phyloP scores from a whole-genome alignment of 2,113 vertebrate genomes.

The Tauraco erythrolophus region DNA sequence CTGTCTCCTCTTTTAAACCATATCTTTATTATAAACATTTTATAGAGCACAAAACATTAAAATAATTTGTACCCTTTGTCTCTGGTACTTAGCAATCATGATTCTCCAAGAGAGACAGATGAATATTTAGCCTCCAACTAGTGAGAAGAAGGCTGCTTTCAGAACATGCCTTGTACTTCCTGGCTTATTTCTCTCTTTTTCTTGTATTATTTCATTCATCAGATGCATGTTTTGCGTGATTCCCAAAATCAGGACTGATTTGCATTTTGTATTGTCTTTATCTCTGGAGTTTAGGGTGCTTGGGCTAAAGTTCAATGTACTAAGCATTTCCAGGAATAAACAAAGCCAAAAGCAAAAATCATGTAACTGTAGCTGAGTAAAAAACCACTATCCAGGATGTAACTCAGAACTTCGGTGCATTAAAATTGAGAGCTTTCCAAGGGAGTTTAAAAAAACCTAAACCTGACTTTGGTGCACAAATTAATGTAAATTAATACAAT shows the following conservation, averaged over 20 bases:
- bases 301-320: background rate
- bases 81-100: background rate
- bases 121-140: background rate
- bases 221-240: background rate
- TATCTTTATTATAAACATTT: background rate
- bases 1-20: background rate
- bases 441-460: background rate
- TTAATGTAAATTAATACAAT: background rate
- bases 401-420: background rate
- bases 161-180: background rate
- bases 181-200: background rate
- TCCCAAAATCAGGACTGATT: background rate
- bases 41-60: background rate
- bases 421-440: slow-evolving; percentile 1
- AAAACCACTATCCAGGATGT: background rate
- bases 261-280: background rate
- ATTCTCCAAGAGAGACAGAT: background rate
- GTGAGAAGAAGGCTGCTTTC: background rate
- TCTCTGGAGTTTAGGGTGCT: slow-evolving; percentile 8
- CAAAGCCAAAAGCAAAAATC: background rate
- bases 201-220: background rate
- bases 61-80: background rate
- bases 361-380: background rate
- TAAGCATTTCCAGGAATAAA: background rate
- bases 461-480: background rate